Percentiles rank a stretch among this genome's conserved stretches.
These are phyloP conservation scores for Ophion ellenae DNA, from an alignment of 2,888 invertebrate genomes.

Conservation along the genomic window DNA sequence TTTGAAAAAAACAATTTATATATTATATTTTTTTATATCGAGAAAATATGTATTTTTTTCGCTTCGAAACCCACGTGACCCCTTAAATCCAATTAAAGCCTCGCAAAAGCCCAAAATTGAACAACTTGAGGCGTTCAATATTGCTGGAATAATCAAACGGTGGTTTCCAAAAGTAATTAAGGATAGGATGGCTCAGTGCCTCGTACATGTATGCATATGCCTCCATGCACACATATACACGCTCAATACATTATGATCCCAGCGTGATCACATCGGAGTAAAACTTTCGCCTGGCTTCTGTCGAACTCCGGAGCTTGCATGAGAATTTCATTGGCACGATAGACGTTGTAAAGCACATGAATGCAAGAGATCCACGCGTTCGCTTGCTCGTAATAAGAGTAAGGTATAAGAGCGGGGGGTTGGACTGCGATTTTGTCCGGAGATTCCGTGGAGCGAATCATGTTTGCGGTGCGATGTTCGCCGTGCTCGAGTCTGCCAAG, in stretches of 20 bases:
- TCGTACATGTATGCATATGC: not conserved
- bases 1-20: no score
- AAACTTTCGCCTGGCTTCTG: constrained; percentile 55
- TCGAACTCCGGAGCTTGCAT: constrained; percentile 39
- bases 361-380: constrained; percentile 27
- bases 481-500: constrained; percentile 25
- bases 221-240: not conserved
- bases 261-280: constrained; percentile 9
- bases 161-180: constrained; percentile 28
- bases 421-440: constrained; percentile 58
- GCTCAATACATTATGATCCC: not conserved
- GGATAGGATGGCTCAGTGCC: not conserved
- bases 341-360: constrained; percentile 45
- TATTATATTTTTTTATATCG: no score
- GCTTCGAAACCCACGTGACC: not conserved
- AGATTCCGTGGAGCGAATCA: constrained; percentile 59
- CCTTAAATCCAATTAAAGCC: not conserved
- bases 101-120: not conserved
- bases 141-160: not conserved
- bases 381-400: constrained; percentile 57
- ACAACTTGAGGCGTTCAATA: not conserved
- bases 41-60: no score
- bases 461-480: constrained; percentile 45
- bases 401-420: constrained; percentile 19
- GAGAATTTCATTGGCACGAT: constrained; percentile 58